phyloP scores from a whole-genome alignment of 2,113 vertebrate species.

The Lutjanus erythropterus region DNA sequence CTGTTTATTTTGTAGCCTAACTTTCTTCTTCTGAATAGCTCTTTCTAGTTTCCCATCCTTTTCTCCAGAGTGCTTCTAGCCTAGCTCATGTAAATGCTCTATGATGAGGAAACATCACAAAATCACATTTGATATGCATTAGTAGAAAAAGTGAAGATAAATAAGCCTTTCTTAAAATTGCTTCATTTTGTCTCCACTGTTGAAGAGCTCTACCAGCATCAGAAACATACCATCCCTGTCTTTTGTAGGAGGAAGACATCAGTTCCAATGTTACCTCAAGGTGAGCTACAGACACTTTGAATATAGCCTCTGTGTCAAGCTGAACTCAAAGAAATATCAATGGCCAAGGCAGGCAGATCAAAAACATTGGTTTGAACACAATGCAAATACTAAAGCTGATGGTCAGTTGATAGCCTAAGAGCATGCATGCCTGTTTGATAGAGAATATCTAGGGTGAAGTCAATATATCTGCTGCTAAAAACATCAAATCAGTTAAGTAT shows the following conservation, averaged over 20 bases:
- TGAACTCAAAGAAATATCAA: too few relatives aligned
- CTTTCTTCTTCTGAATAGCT: not conserved
- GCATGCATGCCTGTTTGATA: too few relatives aligned
- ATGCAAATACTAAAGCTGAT: not conserved
- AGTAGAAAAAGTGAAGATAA: not conserved
- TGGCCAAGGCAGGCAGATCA: too few relatives aligned
- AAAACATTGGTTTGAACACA: too few relatives aligned
- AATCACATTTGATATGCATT: too few relatives aligned
- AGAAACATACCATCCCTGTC: too few relatives aligned
- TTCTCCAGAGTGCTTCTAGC: conserved; percentile 1
- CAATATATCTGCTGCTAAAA: too few relatives aligned
- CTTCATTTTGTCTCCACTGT: not conserved
- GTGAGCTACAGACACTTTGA: not conserved
- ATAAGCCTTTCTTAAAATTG: not conserved
- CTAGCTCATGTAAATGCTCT: not conserved
- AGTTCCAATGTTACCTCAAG: not conserved
- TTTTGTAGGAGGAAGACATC: not conserved
- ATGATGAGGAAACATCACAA: not conserved
- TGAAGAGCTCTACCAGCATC: not conserved
- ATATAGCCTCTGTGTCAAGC: not conserved
- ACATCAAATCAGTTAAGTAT: too few relatives aligned
- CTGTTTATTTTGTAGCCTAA: not conserved
- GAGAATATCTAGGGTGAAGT: too few relatives aligned
- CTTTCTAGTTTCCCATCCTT: not conserved
- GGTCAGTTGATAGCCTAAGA: too few relatives aligned